phyloP scores from a whole-genome alignment of 2,888 invertebrate species.

The Calameuta idolon region DNA sequence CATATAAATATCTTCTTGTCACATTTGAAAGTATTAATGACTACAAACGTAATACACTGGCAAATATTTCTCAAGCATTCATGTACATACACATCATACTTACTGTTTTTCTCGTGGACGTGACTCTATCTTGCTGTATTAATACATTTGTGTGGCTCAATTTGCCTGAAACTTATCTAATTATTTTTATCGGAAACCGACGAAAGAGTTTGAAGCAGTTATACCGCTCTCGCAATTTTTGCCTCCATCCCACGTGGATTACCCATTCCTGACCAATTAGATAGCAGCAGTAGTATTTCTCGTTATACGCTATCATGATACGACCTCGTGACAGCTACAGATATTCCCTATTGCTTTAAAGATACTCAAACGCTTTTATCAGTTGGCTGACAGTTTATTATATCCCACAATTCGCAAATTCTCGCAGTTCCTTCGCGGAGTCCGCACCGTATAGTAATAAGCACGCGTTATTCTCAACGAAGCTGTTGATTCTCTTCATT shows the following conservation, averaged over 20 bases:
- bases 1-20: background rate
- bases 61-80: background rate
- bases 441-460: background rate
- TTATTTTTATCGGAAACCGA: background rate
- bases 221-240: background rate
- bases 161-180: background rate
- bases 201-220: background rate
- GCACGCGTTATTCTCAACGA: background rate
- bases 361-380: background rate
- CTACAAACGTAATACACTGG: background rate
- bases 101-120: background rate
- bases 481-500: background rate
- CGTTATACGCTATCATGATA: background rate
- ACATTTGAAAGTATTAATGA: background rate
- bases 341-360: background rate
- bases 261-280: background rate
- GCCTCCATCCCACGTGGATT: background rate
- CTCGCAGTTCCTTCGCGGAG: background rate
- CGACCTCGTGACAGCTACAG: background rate
- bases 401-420: background rate
- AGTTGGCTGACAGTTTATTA: background rate
- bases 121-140: background rate
- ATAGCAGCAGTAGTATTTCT: background rate
- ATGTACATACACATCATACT: background rate
- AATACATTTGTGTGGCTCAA: background rate